Percentiles rank a stretch among this genome's conserved stretches.
phyloP scores from a whole-genome alignment of 2,797 vertebrate species.

The Amniataba percoides region DNA sequence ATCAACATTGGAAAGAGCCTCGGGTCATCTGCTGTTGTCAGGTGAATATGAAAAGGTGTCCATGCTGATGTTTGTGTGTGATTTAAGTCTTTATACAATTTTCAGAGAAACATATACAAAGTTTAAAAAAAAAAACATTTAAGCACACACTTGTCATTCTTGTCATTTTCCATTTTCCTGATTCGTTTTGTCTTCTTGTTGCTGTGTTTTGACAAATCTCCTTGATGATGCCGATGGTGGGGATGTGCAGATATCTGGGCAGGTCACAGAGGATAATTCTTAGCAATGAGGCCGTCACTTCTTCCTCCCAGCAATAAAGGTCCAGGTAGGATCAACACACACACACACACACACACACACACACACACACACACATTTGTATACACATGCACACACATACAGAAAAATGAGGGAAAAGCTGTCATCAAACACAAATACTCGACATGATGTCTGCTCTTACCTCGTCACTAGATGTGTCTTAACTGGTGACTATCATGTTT shows the following conservation, averaged over 20 bases:
- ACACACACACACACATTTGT: not conserved
- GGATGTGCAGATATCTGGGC: not conserved
- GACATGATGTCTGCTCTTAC: not conserved
- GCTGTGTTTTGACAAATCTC: not conserved
- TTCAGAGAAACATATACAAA: not conserved
- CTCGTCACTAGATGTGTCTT: not conserved
- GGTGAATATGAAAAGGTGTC: not conserved
- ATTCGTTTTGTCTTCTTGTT: slow-evolving; percentile 6
- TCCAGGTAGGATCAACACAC: slow-evolving; percentile 5
- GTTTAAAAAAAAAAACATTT: not conserved
- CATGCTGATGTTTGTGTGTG: not conserved
- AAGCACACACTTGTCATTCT: not conserved
- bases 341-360: not conserved
- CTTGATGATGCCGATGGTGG: not conserved
- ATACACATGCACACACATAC: not conserved
- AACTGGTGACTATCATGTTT: slow-evolving; percentile 4
- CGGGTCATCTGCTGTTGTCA: not conserved
- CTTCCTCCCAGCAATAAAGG: slow-evolving; percentile 7
- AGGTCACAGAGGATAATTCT: slow-evolving; percentile 15
- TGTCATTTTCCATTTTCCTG: slow-evolving; percentile 22
- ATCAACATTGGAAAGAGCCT: not conserved
- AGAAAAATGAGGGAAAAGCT: slow-evolving; percentile 1
- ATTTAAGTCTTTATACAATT: not conserved
- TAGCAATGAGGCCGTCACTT: slow-evolving; percentile 25
- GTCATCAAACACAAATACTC: not conserved